Evolutionary conservation across 1,140 invertebrate genomes (phyloP).

Genomic region (Melanaphis sacchari): DNA sequence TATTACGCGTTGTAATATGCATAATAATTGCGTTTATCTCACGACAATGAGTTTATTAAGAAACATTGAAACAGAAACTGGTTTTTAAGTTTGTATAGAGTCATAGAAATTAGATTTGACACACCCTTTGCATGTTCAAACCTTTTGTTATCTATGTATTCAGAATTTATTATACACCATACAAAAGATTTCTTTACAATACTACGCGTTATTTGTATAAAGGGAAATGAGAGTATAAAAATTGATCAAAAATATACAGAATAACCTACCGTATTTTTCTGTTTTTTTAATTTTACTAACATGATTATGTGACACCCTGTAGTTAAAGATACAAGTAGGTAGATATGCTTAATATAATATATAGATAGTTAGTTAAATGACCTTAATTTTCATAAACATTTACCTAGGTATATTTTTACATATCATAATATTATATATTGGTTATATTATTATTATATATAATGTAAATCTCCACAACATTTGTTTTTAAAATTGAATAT

Average conservation of each 20-base stretch:
- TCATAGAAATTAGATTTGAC: conserved; percentile 29
- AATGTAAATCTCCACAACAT: neutral
- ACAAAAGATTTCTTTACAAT: neutral
- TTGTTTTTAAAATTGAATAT: neutral
- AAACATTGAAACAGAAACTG: neutral
- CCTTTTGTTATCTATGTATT: neutral
- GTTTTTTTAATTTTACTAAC: neutral
- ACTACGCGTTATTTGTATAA: neutral
- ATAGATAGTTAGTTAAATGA: neutral
- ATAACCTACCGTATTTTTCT: neutral
- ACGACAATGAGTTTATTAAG: conserved; percentile 12
- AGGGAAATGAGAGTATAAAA: neutral
- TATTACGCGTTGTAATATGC: neutral
- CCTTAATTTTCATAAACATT: neutral
- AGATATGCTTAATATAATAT: neutral
- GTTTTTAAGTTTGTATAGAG: conserved; percentile 1
- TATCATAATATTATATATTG: neutral
- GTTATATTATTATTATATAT: neutral
- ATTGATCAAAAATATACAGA: neutral
- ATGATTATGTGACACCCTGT: neutral
- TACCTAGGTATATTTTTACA: neutral
- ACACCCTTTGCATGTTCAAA: neutral
- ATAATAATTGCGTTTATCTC: neutral
- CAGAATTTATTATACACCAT: neutral
- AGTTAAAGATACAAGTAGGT: neutral